Percentiles rank a stretch among this genome's conserved stretches.
phyloP scores from a whole-genome alignment of 2,888 invertebrate species.

The Anaspis maculata region DNA sequence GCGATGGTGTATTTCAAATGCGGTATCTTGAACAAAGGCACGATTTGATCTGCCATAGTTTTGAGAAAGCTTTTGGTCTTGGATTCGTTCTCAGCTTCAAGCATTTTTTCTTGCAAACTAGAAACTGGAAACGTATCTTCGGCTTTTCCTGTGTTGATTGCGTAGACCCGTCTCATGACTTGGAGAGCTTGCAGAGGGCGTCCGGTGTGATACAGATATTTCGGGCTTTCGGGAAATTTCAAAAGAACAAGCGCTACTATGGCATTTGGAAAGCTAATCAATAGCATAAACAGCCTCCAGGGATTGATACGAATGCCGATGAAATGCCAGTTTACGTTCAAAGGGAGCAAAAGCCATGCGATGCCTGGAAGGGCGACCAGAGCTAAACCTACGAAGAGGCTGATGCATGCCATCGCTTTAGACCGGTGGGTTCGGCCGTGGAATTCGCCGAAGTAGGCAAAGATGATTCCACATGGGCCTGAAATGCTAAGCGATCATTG shows the following conservation, averaged over 20 bases:
- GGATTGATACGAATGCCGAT: constrained; percentile 15
- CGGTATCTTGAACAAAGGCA: constrained; percentile 18
- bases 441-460: constrained; percentile 43
- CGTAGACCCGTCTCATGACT: constrained; percentile 23
- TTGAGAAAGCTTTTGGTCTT: constrained; percentile 9
- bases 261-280: constrained; percentile 17
- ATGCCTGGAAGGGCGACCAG: constrained; percentile 16
- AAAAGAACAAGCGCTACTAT: constrained; percentile 17
- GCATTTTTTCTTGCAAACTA: constrained; percentile 11
- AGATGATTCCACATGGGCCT: constrained; percentile 40
- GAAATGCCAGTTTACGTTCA: constrained; percentile 11
- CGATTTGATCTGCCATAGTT: constrained; percentile 18
- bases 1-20: constrained; percentile 20
- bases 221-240: constrained; percentile 24
- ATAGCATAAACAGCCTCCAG: constrained; percentile 22
- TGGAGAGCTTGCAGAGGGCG: constrained; percentile 15
- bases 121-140: constrained; percentile 20
- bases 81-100: constrained; percentile 1
- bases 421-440: constrained; percentile 34
- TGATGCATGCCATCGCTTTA: constrained; percentile 37
- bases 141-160: constrained; percentile 21
- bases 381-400: constrained; percentile 31
- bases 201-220: constrained; percentile 20
- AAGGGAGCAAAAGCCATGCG: constrained; percentile 18
- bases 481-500: constrained; percentile 31